Base-by-base conservation (phyloP, 2,113 vertebrate genomes). In the Muscicapa adusta region DNA sequence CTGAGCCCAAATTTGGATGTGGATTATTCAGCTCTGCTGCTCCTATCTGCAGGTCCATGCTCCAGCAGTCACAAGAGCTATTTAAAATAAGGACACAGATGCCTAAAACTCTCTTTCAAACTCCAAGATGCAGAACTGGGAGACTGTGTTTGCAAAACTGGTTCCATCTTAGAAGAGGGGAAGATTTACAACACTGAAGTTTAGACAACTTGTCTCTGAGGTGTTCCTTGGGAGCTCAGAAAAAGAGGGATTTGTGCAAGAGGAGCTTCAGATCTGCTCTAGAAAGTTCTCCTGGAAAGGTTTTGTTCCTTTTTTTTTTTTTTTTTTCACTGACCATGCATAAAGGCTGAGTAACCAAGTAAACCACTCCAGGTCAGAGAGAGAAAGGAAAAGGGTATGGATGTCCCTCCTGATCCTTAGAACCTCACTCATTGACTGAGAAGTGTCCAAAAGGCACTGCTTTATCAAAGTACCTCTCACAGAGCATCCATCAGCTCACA, bases 1-100 rank as follows among this genome's bases (percentile, higher is more conserved):
- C 79, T 8, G 51, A 88, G 67, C 82, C 94, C 94, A 96, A 31
- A 58, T 92, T 88, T 71, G 92, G 80, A 76, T 92, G 94, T 93
- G 92, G 94, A 94, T 96, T 96, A 95, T 96, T 96, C 92, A 94
- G 95, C 95, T 96, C 94, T 63, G 85, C 76, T 96, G 92, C 96
- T 96, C 54, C 82, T 93, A 43, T 93, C 85, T 90, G 67, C 12
- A 17, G 85, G 92, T 70, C 94, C 72, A 88, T 90, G 96, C 95
- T 96, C 91, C 90, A 95, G 94, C 91, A 92, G 88, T 72, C 94
- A 93, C 94, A 88, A 94, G 88, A 82, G 82, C 92, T 80, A n/a
- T 96, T 95, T 86, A 88, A 94, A 95, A 96, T 80, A 92, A 86
- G 92, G 94, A 77, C 92, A 88, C 88, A 96, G 94, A 94, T 92